Base-by-base conservation (phyloP, 1,140 invertebrate genomes). In the Drosophila eugracilis region DNA sequence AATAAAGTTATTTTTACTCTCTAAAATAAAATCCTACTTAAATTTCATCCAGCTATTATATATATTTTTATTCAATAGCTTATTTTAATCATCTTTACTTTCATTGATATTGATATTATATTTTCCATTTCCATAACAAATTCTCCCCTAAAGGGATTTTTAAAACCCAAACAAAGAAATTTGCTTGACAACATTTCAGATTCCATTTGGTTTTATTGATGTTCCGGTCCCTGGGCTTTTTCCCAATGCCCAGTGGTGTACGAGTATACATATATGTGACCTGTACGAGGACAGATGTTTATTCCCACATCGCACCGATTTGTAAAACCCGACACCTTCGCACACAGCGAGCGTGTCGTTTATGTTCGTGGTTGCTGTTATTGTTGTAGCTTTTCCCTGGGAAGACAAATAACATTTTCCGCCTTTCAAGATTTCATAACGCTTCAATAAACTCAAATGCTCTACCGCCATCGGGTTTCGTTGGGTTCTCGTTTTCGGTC, bases 341-440 rank as follows among this genome's bases (percentile, higher is more conserved):
- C n/a, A 37, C 60, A 34, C 36, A 26, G 15, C 34, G 9, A 44
- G 36, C 37, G 28, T 48, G 26, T 52, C 37, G 45, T 15, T 39
- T 65, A 28, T 39, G 41, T 10, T 34, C 41, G 32, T 63, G 55
- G 47, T 44, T 59, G 59, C 54, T 74, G 57, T 15, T 19, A 49
- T 42, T 62, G 44, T 55, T 65, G 71, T 28, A 47, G 44, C 44
- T 57, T 47, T 41, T 74, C 44, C 36, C 12, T n/a, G n/a, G 36
- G 59, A 66, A 75, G 72, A 75, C 72, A 75, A 75, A 75, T 75
- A 75, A 66, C 71, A 75, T 63, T 77, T 70, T 57, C 52, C 59
- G 57, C 44, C 45, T 72, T 66, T 78, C 53, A 60, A 50, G 53
- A 78, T 74, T 52, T 67, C 59, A 67, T 78, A 60, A 75, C 60